Evolutionary conservation across 2,888 invertebrate species (phyloP), one percentile per base, ranked within the genome.

Genomic region (Corbicula japonica): DNA sequence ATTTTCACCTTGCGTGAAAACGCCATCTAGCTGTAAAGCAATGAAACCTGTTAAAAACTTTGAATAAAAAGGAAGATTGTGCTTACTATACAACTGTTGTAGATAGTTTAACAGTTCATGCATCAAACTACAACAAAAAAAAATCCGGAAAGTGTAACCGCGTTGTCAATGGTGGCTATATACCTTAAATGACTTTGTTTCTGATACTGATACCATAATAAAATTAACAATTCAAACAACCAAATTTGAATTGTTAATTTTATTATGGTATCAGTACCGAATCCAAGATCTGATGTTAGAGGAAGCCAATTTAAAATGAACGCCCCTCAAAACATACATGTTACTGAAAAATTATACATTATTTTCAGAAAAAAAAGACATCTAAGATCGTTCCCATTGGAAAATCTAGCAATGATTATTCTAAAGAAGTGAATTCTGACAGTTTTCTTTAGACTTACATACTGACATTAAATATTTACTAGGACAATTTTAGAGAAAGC

Each of bases 1-100:
- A 92, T 98, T 98, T 93, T 98, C 98, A 26, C 97, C 98, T 94
- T 97, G 97, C 0, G 98, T 98, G 90, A 97, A 97, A 76, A 97
- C 96, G 65, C 98, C 98, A 90, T 98, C 97, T 62, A 98, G 93
- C 90, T 92, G 62, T 6, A 72, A 76, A 21, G 35, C 4, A 65
- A 38, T 28, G 21, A 56, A 15, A 12, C 8, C 26, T 8, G 28
- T 10, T 30, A 8, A 56, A 26, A 8, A 30, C 15, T 8, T 8
- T 8, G 10, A 30, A 56, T n/a, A 30, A 10, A 10, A 38, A n/a
- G n/a, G n/a, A n/a, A n/a, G n/a, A n/a, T n/a, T 15, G 23, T 23
- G 35, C 23, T 15, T 10, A 21, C 5, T 10, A 21, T 15, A 60
- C n/a, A 10, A n/a, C 5, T 48, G 15, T 48, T 18, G 21, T 18